These are phyloP conservation scores for Cylindroiulus punctatus DNA, from an alignment of 2,888 invertebrate genomes.

Conservation along the genomic window DNA sequence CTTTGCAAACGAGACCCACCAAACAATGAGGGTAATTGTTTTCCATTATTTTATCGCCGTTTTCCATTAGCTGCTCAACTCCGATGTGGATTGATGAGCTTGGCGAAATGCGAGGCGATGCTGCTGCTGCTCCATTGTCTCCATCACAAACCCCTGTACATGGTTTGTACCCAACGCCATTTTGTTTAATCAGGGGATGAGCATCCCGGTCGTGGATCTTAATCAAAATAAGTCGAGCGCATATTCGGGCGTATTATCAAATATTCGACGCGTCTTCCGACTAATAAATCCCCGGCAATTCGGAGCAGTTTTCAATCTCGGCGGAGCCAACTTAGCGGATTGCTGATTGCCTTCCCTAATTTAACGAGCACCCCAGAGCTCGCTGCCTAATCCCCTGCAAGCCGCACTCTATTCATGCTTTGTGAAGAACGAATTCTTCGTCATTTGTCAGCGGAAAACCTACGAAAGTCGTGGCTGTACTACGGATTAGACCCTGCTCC, in stretches of 20 bases:
- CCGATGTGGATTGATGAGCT: constrained; percentile 21
- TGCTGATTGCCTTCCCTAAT: neutral
- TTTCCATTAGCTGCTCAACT: constrained; percentile 33
- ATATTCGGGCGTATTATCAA: neutral
- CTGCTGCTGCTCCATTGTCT: neutral
- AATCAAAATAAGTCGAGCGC: neutral
- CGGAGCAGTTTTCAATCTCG: neutral
- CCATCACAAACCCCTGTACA: neutral
- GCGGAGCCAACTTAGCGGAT: neutral
- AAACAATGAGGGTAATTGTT: constrained; percentile 31
- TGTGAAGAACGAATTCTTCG: neutral
- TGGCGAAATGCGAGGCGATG: neutral
- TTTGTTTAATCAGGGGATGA: neutral
- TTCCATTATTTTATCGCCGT: constrained; percentile 19
- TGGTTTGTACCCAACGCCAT: neutral
- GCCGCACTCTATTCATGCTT: neutral
- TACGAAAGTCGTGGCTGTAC: too few relatives aligned
- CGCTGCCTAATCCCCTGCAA: neutral
- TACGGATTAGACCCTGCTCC: too few relatives aligned
- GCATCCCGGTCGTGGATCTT: neutral
- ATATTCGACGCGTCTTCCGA: neutral
- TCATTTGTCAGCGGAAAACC: neutral
- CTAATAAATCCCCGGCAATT: constrained; percentile 12
- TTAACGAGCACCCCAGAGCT: neutral
- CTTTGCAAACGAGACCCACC: neutral